Percentiles rank a stretch among this genome's conserved stretches.
phyloP scores from a whole-genome alignment of 2,113 vertebrate species.

The Phalacrocorax aristotelis region DNA sequence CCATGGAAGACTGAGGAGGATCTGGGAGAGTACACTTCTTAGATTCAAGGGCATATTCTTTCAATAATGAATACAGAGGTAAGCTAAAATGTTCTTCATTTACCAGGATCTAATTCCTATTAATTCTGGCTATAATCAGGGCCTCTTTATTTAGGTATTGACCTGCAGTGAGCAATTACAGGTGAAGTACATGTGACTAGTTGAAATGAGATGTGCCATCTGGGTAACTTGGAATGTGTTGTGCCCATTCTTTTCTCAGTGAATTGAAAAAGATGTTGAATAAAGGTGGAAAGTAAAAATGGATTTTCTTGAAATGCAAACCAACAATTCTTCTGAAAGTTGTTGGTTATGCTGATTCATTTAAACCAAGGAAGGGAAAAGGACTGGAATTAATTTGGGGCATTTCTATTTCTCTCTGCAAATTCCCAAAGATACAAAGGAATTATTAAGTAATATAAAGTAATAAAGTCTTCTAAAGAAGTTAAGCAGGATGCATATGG shows the following conservation, averaged over 20 bases:
- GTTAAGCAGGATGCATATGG: neutral
- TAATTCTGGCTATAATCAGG: neutral
- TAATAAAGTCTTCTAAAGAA: neutral
- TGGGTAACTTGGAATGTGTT: neutral
- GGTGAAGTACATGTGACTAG: neutral
- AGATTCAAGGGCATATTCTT: neutral
- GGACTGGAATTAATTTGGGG: neutral
- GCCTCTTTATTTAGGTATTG: neutral
- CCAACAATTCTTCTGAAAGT: neutral
- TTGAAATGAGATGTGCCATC: neutral
- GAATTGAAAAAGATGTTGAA: neutral
- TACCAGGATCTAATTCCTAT: neutral
- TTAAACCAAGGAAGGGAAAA: neutral
- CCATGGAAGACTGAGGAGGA: neutral
- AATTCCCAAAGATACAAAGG: neutral
- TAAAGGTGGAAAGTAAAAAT: neutral
- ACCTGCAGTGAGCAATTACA: neutral
- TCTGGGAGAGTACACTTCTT: too few species aligned
- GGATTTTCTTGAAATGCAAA: neutral
- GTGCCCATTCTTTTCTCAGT: neutral
- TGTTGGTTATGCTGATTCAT: neutral
- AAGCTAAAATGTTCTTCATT: neutral
- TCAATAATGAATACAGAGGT: neutral
- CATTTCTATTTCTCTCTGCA: neutral
- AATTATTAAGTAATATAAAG: neutral